Evolutionary conservation across 2,888 invertebrate species (phyloP).

Genomic region (Idaea biselata): DNA sequence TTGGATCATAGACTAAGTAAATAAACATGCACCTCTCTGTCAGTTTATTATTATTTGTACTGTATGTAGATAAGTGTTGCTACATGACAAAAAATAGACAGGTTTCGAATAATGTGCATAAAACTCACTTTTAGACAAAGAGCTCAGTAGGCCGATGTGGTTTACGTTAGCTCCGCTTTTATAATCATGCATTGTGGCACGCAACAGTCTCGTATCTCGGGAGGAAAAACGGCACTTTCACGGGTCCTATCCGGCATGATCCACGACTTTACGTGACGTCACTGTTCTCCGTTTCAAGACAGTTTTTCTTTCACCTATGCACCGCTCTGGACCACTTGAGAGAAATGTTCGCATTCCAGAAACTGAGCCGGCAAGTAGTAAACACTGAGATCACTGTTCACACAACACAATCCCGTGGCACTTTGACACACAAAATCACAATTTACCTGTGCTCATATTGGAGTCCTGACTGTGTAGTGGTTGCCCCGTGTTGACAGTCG

Average conservation of each 20-base stretch:
- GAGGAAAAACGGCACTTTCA: conserved; percentile 71
- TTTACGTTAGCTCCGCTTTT: conserved; percentile 73
- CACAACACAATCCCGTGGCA: conserved; percentile 58
- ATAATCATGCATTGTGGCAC: conserved; percentile 74
- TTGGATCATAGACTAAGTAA: neutral
- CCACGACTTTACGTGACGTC: conserved; percentile 67
- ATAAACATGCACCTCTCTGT: neutral
- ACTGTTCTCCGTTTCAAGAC: conserved; percentile 65
- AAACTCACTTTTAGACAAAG: conserved; percentile 75
- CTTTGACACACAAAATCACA: conserved; percentile 67
- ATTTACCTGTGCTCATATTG: conserved; percentile 97
- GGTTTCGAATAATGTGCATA: conserved; percentile 34
- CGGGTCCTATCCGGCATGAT: conserved; percentile 76
- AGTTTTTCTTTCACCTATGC: conserved; percentile 59
- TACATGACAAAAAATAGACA: neutral
- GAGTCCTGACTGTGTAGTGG: conserved; percentile 97
- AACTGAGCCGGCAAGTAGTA: conserved; percentile 54
- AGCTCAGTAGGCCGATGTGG: conserved; percentile 71
- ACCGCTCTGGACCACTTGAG: conserved; percentile 49
- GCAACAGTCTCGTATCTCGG: conserved; percentile 61
- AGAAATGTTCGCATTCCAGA: conserved; percentile 54
- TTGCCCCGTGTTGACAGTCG: conserved; percentile 90
- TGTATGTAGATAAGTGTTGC: neutral
- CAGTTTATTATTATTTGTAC: neutral
- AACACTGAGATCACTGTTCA: conserved; percentile 70